These are phyloP conservation scores for Tamias sibiricus DNA, from an alignment of 2,113 vertebrate genomes.

Conservation along the genomic window DNA sequence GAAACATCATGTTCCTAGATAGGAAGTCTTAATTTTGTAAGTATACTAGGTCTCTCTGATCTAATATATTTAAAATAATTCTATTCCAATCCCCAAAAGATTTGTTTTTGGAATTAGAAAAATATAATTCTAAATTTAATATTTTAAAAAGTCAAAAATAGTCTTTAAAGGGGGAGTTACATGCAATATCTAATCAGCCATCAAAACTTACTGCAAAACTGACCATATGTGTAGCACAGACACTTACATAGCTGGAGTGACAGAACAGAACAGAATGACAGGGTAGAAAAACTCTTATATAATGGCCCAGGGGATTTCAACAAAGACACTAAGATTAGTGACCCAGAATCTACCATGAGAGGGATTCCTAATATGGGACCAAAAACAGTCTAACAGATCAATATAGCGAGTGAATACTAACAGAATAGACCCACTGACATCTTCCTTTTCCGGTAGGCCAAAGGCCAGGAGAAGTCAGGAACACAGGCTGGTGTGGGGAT, in stretches of 20 bases:
- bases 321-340: background rate
- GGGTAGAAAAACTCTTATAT: background rate
- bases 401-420: background rate
- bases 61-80: background rate
- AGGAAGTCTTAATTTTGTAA: background rate
- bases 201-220: background rate
- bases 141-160: background rate
- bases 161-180: background rate
- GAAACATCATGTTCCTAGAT: background rate
- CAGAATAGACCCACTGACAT: background rate
- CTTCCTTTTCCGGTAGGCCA: background rate
- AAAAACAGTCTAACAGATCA: background rate
- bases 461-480: background rate
- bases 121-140: slow-evolving; percentile 31
- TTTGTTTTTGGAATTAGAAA: background rate
- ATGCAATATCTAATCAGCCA: background rate
- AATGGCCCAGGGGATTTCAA: background rate
- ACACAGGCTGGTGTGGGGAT: background rate
- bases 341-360: background rate
- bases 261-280: background rate
- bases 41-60: background rate
- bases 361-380: background rate
- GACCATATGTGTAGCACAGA: background rate
- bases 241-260: background rate
- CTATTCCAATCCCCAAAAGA: background rate